Evolutionary conservation across 2,797 vertebrate species (phyloP), one percentile per base, ranked within the genome.

Genomic region (Glyptemys insculpta): DNA sequence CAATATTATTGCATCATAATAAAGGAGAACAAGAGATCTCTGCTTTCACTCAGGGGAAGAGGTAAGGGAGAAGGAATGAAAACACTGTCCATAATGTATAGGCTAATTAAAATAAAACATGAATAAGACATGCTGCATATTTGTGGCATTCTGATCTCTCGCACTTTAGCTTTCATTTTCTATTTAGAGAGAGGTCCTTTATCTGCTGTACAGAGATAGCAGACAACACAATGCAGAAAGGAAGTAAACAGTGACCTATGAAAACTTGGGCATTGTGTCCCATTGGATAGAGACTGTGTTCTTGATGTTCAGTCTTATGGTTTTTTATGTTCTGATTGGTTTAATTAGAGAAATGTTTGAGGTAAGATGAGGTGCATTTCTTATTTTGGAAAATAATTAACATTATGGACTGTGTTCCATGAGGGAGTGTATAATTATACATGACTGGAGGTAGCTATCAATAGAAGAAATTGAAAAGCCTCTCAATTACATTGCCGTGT

Each of bases 311-410:
- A 53, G 10, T 81, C n/a, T 65, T 87, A 54, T 56, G 10, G 8
- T 12, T 12, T 57, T 57, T 29, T 57, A 29, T 52, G 56, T 62
- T 49, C n/a, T 56, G 21, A 78, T 47, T 86, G 7, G 15, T 62
- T 86, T 91, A 92, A 94, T 80, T 80, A 68, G 16, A 81, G 10
- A 76, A 88, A 29, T 92, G 90, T 53, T 54, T 12, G 19, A 84
- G 16, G 27, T 92, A 18, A 59, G 91, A 68, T 21, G 41, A 2
- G 2, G 34, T 72, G 37, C 2, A n/a, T 85, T 86, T 83, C n/a
- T 90, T 89, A 82, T 10, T 56, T 0, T 76, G 37, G 82, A 94
- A 57, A 91, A 81, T 72, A 72, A 84, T 79, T 47, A 79, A n/a
- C 29, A 86, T 52, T 21, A 15, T 79, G 85, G 41, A 31, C 16